Conservation (phyloP, 1,140 invertebrate species). For the Pseudomyrmex sp. region DNA sequence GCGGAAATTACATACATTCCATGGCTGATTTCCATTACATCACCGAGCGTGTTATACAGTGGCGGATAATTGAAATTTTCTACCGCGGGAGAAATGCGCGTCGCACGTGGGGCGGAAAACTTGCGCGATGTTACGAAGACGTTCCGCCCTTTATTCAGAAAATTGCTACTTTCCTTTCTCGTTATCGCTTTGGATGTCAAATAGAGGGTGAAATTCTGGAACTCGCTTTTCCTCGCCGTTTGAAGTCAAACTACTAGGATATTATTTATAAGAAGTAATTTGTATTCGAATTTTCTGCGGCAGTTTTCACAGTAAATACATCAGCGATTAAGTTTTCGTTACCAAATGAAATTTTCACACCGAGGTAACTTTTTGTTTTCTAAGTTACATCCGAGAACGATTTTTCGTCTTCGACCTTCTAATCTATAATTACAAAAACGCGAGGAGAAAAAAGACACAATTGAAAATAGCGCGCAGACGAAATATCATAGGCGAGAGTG, state of each 20-base stretch:
- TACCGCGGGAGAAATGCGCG: not conserved
- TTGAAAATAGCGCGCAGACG: not conserved
- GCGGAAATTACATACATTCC: conserved; percentile 32
- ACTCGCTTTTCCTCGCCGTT: conserved; percentile 35
- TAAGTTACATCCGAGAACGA: no score
- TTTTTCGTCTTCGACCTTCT: no score
- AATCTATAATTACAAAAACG: no score
- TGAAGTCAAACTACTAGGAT: conserved; percentile 30
- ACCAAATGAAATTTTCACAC: no score
- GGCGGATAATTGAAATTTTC: conserved; percentile 55
- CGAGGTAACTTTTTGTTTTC: no score
- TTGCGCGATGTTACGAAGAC: conserved; percentile 18
- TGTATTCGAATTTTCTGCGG: conserved; percentile 38
- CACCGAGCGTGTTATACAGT: not conserved
- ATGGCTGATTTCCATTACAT: conserved; percentile 54
- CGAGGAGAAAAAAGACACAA: not conserved
- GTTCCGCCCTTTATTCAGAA: conserved; percentile 25
- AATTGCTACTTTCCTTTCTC: conserved; percentile 40
- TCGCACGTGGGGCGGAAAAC: not conserved
- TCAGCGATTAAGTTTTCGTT: conserved; percentile 4
- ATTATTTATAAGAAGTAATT: conserved; percentile 51
- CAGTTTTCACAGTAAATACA: conserved; percentile 21
- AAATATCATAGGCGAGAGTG: conserved; percentile 50
- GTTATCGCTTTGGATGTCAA: conserved; percentile 47
- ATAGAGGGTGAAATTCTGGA: conserved; percentile 50